Base-by-base conservation (phyloP, 1,140 invertebrate species). In the Carposina sasakii region DNA sequence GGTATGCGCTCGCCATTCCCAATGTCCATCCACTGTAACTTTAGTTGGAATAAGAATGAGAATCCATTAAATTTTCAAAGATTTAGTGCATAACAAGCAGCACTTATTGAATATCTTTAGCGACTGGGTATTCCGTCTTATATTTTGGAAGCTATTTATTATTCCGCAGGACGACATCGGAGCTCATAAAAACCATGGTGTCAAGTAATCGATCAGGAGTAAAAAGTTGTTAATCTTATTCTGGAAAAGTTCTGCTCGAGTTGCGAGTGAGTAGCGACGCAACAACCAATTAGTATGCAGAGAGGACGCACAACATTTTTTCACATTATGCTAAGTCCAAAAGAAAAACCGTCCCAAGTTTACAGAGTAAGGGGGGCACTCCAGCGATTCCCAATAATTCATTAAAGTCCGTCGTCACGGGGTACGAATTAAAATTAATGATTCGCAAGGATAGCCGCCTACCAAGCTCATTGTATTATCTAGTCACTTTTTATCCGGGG, bases 401-500 rank as follows among this genome's bases (percentile, higher is more conserved):
- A 84, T 84, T 81, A 84, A 61, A 72, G 69, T 54, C 52, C 63
- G 68, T 70, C 74, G 74, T 83, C 76, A 72, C 73, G 67, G 69
- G 65, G 65, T 68, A 75, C 71, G 81, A 84, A 84, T 84, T 84
- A 81, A 84, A 81, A 81, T 84, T 84, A 81, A 84, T 84, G 81
- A 81, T 77, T 76, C 78, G 76, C 63, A 64, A 76, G 70, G 68
- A 69, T 69, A 66, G 65, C 57, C 62, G 64, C 60, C 63, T 71
- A 57, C 57, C 60, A 61, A 66, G 60, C 66, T 63, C 64, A 67
- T 71, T 67, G 65, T 57, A 61, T 75, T 71, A 73, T 81, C 70
- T 61, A 71, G 62, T 70, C 74, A 70, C 72, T 83, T 81, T 81
- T 76, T 76, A 78, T 71, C 65, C 64, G 58, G 66, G 61, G 60